phyloP scores from a whole-genome alignment of 1,140 invertebrate species.

The Achatina immaculata region DNA sequence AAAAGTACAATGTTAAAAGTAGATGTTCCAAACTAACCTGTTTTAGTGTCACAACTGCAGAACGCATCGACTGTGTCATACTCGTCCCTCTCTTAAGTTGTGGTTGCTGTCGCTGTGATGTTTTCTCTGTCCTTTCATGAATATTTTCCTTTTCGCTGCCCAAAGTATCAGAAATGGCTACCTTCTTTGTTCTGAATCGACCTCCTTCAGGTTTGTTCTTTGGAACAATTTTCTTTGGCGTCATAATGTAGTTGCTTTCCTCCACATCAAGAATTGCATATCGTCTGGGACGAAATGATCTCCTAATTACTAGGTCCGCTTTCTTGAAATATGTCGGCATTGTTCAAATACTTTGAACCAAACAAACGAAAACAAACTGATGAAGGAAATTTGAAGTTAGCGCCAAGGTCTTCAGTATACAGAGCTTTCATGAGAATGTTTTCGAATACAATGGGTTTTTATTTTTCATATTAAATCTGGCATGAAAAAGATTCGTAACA shows the following conservation, averaged over 20 bases:
- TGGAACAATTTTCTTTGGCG: slow-evolving; percentile 13
- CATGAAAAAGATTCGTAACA: too few relatives aligned
- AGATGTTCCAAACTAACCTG: slow-evolving; percentile 48
- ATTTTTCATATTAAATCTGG: too few relatives aligned
- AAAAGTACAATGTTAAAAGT: too few relatives aligned
- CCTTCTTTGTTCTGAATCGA: background rate
- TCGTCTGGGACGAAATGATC: slow-evolving; percentile 45
- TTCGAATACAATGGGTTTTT: too few relatives aligned
- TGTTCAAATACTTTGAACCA: background rate
- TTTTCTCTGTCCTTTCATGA: slow-evolving; percentile 27
- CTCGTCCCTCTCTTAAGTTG: slow-evolving; percentile 37
- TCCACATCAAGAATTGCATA: slow-evolving; percentile 52
- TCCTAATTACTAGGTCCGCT: slow-evolving; percentile 36
- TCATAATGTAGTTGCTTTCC: slow-evolving; percentile 55
- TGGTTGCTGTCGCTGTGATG: background rate
- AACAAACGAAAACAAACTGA: too few relatives aligned
- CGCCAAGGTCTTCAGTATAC: too few relatives aligned
- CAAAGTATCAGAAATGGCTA: slow-evolving; percentile 7
- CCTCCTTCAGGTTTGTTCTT: background rate
- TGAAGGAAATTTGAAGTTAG: too few relatives aligned
- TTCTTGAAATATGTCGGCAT: slow-evolving; percentile 49
- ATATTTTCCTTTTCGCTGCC: slow-evolving; percentile 7
- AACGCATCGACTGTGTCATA: slow-evolving; percentile 51
- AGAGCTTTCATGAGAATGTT: too few relatives aligned
- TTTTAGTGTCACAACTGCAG: slow-evolving; percentile 53